Base-by-base conservation (phyloP, 2,888 invertebrate species). In the Ecdyonurus torrentis region DNA sequence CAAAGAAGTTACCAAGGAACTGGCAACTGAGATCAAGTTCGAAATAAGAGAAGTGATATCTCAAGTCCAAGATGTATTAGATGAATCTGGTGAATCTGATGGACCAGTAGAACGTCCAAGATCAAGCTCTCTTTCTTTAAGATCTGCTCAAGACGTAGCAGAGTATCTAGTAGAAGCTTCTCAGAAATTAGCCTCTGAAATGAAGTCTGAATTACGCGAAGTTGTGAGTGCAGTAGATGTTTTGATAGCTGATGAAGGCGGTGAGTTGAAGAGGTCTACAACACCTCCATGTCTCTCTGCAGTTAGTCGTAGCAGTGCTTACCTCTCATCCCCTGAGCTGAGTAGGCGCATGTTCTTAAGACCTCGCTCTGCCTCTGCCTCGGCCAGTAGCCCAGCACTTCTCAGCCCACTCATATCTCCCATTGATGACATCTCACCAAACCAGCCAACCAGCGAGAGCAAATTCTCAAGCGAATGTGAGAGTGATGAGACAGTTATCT, bases 21-120 rank as follows among this genome's bases (percentile, higher is more conserved):
- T 89, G 66, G 88, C 88, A 1, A 87, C 86, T 10, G 88, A 89
- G 75, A 86, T 89, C 22, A 89, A 88, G 72, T 88, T 88, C 1
- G 89, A 89, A 77, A 85, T 89, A 53, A 79, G 89, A 3, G 88
- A 85, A 73, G 88, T 89, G 0, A 89, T 89, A 68, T 86, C 85
- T 1, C 84, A 83, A 73, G 89, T 89, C 0, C 88, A 89, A 68
- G 87, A 88, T 71, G 88, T 86, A 60, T 74, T 88, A 37, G 86
- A 87, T 66, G 86, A 85, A 71, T 82, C 83, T 0, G 85, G 84
- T 70, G 75, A 77, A 0, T 23, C 23, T 2, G n/a, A 23, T 23
- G 23, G 20, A 18, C 59, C 55, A 22, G 61, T 22, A 24, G 25
- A 50, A 20, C 15, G 63, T 63, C 68, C 58, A 61, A 78, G 82